phyloP scores from a whole-genome alignment of 1,140 invertebrate genomes.

The Drepana arcuata region DNA sequence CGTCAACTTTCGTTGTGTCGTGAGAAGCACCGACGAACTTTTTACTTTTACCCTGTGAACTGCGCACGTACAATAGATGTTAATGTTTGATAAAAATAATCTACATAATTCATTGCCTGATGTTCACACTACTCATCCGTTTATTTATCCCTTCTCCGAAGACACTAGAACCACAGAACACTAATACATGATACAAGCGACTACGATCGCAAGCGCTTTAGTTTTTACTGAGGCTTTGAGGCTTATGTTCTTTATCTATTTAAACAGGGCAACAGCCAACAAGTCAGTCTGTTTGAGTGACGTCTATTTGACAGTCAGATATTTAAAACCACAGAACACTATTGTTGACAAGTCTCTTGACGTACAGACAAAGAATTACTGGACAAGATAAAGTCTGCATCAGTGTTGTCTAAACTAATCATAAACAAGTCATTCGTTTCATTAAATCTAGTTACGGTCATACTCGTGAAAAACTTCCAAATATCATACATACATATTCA shows the following conservation, averaged over 20 bases:
- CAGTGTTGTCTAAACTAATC: background rate
- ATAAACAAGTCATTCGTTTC: background rate
- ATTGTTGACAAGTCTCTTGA: too few relatives aligned
- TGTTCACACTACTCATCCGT: conserved; percentile 25
- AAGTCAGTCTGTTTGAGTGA: too few relatives aligned
- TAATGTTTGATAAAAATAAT: conserved; percentile 41
- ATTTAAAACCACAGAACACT: too few relatives aligned
- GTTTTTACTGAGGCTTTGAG: too few relatives aligned
- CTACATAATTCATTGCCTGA: conserved; percentile 50
- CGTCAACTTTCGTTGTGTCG: conserved; percentile 45
- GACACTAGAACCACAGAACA: too few relatives aligned
- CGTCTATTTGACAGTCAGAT: too few relatives aligned
- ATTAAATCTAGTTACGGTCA: background rate
- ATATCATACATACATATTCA: conserved; percentile 5
- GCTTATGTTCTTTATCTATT: too few relatives aligned
- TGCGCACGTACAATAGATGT: conserved; percentile 39
- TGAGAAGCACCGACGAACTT: conserved; percentile 47
- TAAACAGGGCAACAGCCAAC: too few relatives aligned
- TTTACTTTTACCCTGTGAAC: conserved; percentile 46
- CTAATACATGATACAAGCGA: too few relatives aligned
- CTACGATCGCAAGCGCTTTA: too few relatives aligned
- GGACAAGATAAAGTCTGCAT: too few relatives aligned
- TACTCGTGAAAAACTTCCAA: background rate
- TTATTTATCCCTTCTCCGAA: conserved; percentile 33
- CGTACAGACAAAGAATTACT: too few relatives aligned